Evolutionary conservation across 2,113 vertebrate species (phyloP), one percentile per base, ranked within the genome.

Genomic region (Chamaea fasciata): DNA sequence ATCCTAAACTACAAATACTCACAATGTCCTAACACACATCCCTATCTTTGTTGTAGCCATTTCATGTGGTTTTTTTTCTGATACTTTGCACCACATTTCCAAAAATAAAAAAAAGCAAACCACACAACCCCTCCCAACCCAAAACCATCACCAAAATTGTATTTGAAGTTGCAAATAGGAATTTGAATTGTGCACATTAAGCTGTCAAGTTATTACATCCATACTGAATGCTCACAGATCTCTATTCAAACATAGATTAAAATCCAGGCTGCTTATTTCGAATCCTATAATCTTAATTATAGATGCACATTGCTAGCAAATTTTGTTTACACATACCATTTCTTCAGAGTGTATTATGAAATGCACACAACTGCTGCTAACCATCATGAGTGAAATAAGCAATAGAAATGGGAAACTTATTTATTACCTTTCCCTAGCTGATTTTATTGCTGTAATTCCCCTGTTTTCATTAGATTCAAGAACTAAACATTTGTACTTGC

Each of bases 201-300:
- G 11, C 37, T 88, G 33, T 76, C n/a, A 52, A n/a, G 41, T 64
- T 85, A 46, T 70, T 78, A 68, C 33, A 65, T 5, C 41, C 63
- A 27, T 49, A 53, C 10, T 31, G 41, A 90, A 90, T n/a, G n/a
- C 63, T 73, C n/a, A 49, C 20, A 69, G 59, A 73, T 89, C 67
- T 69, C 75, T 83, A 30, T 30, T 78, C n/a, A 94, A 93, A 84
- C 68, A 86, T 0, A 65, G 57, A 64, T 69, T 57, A 79, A 92
- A 96, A 94, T 57, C 59, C 63, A 92, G 76, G 37, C 64, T 87
- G 62, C 15, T 73, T 79, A 65, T 82, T 91, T 83, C 47, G 31
- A 75, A 89, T 60, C 50, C 50, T 23, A 46, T 59, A 37, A 50
- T 64, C 75, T 44, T 80, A 76, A 91, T 65, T 60, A 76, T 1